These are phyloP conservation scores for Megalonaias nervosa DNA, from an alignment of 1,140 invertebrate genomes.

Conservation along the genomic window DNA sequence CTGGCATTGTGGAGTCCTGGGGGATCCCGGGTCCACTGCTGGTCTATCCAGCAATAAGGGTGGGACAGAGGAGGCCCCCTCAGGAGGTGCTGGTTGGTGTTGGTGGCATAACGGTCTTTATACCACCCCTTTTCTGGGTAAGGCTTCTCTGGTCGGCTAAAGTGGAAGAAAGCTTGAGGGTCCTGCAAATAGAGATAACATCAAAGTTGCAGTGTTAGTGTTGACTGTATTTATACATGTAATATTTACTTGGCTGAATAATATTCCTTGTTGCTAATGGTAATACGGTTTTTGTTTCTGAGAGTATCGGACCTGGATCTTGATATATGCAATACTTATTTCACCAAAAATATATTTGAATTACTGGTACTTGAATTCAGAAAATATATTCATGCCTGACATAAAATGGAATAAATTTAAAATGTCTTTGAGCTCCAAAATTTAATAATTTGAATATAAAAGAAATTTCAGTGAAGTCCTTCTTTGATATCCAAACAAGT, in stretches of 20 bases:
- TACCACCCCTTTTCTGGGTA: conserved; percentile 54
- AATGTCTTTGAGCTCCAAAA: too few relatives aligned
- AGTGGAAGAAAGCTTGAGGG: conserved; percentile 50
- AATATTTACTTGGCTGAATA: neutral
- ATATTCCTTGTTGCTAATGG: neutral
- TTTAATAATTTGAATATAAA: too few relatives aligned
- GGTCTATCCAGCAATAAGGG: conserved; percentile 64
- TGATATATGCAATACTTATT: too few relatives aligned
- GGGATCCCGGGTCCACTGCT: conserved; percentile 57
- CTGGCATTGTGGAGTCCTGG: conserved; percentile 59
- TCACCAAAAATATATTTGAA: too few relatives aligned
- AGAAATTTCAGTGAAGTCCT: too few relatives aligned
- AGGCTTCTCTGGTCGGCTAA: conserved; percentile 36
- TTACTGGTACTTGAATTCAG: too few relatives aligned
- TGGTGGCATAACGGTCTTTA: conserved; percentile 59
- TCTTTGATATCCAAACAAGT: too few relatives aligned
- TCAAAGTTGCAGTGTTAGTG: neutral
- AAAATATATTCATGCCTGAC: too few relatives aligned
- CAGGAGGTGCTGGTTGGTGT: conserved; percentile 61
- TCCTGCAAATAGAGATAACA: conserved; percentile 33
- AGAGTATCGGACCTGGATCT: too few relatives aligned
- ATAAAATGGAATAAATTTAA: too few relatives aligned
- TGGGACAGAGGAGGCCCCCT: conserved; percentile 50
- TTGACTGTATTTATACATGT: neutral
- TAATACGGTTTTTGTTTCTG: too few relatives aligned